Evolutionary conservation across 1,140 invertebrate genomes (phyloP).

Genomic region (Tetramorium parvispinum): DNA sequence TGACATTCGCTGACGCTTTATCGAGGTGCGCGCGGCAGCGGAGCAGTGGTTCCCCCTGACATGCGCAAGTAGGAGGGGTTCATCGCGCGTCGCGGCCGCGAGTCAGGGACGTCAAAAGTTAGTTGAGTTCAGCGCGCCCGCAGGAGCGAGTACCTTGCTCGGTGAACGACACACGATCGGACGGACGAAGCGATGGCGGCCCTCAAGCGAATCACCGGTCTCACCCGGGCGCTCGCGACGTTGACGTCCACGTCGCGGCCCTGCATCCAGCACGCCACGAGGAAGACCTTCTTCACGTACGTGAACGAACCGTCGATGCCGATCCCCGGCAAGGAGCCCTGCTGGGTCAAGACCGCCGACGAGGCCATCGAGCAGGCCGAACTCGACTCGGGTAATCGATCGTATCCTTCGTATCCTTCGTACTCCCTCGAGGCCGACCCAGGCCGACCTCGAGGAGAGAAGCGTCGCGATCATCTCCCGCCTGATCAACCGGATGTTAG

Average conservation of each 20-base stretch:
- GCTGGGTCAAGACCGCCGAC: conserved; percentile 80
- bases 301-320: conserved; percentile 85
- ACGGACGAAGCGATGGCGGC: conserved; percentile 78
- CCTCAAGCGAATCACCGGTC: conserved; percentile 77
- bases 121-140: neutral
- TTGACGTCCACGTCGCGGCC: conserved; percentile 62
- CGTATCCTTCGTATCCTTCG: neutral
- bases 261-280: conserved; percentile 70
- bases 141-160: neutral
- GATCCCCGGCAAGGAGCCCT: conserved; percentile 80
- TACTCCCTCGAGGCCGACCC: no score
- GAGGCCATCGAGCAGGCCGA: conserved; percentile 83
- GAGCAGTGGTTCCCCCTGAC: neutral
- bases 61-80: neutral
- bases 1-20: neutral
- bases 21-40: neutral
- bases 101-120: neutral
- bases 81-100: neutral
- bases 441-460: no score
- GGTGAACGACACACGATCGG: conserved; percentile 17
- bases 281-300: conserved; percentile 86
- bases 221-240: conserved; percentile 75
- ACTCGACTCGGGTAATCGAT: conserved; percentile 78
- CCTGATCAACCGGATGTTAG: neutral
- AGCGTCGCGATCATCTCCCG: neutral